Conservation (phyloP, 2,113 vertebrate species). For the Halichoeres trimaculatus region DNA sequence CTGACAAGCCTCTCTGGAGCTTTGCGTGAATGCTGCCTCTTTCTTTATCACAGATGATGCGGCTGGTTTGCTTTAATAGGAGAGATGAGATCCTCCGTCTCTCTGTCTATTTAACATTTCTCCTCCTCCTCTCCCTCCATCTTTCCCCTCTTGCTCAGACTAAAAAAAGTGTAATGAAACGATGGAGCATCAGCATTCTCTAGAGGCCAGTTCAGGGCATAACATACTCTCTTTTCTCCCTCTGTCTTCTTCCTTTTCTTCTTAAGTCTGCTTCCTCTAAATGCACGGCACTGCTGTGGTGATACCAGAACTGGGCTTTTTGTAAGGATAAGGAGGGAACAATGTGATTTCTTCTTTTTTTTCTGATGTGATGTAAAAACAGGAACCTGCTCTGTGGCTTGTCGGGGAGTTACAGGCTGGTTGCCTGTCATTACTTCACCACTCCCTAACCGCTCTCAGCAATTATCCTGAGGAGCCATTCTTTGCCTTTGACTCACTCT, state of each 20-base stretch:
- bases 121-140: neutral
- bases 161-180: conserved; percentile 15
- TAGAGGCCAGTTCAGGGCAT: conserved; percentile 63
- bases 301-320: conserved; percentile 42
- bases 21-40: conserved; percentile 13
- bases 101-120: conserved; percentile 37
- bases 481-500: neutral
- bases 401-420: neutral
- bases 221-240: conserved; percentile 50
- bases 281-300: conserved; percentile 11
- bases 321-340: neutral
- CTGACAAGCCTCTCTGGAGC: conserved; percentile 12
- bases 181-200: conserved; percentile 76
- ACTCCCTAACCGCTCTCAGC: conserved; percentile 23
- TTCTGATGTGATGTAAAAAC: neutral
- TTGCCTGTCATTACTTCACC: neutral
- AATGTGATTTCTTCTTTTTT: neutral
- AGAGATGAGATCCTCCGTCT: conserved; percentile 35
- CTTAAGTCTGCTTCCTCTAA: conserved; percentile 10
- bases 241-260: conserved; percentile 30
- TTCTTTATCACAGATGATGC: conserved; percentile 16
- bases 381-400: conserved; percentile 19
- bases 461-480: neutral
- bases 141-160: neutral
- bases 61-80: conserved; percentile 43